Base-by-base conservation (phyloP, 2,113 vertebrate genomes). In the Pelecanus crispus region DNA sequence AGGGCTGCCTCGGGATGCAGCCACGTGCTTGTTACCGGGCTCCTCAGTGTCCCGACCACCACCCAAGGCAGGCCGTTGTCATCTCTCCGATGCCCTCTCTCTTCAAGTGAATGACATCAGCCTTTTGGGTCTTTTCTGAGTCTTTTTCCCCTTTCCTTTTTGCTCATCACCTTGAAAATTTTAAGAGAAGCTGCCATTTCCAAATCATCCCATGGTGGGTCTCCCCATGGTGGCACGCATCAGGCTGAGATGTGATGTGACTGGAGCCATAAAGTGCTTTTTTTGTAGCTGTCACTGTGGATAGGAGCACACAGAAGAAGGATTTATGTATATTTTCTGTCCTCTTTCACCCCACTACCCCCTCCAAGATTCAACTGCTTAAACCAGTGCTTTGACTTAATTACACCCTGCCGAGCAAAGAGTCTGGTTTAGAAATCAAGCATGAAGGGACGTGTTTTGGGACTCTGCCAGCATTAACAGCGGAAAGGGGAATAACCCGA, bases 221-320 rank as follows among this genome's bases (percentile, higher is more conserved):
- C 53, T 81, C 62, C 93, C 95, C 0, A 9, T 45, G 79, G 80
- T 56, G 32, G 72, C 71, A 52, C 2, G 0, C 21, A 28, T 75
- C 77, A 4, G 6, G 34, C 86, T 31, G 47, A 86, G 74, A 90
- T 70, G 58, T 26, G 94, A 87, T 80, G 80, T 92, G 94, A 89
- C 74, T 82, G 81, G 26, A 83, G 75, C 61, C 84, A 83, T 34
- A 70, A 94, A 85, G 63, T 28, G 68, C 45, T 95, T 86, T 94
- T 94, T 95, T 79, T 86, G 88, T 86, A 59, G 73, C 90, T 91
- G 90, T 85, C 91, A 47, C 79, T 73, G 86, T 53, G 40, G 65
- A 58, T 95, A 55, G 91, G 68, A 87, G 65, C 68, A 59, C 8
- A 8, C 26, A 88, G 53, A 74, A 78, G 47, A 72, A 72, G 40